Base-by-base conservation (phyloP, 30 jellyfish, hydroid and myxozoan genomes). In the Hydractinia echinata region DNA sequence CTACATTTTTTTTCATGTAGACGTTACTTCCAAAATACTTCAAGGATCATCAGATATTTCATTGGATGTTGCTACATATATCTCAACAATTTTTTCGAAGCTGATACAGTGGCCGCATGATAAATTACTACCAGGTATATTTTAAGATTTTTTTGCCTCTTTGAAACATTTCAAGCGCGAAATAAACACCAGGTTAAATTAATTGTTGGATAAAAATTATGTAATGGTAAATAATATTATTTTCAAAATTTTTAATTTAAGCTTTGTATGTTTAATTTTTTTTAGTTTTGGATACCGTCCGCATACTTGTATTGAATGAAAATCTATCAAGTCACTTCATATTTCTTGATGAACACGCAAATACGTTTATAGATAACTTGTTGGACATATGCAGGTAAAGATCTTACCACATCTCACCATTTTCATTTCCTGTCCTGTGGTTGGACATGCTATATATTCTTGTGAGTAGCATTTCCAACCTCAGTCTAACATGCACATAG, bases 31-130 rank as follows among this genome's bases (percentile, higher is more conserved):
- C 5, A 54, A 77, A 11, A 20, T 77, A 11, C 53, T 77, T 79
- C 55, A 77, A 18, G 79, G 80, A 6, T 11, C 14, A 44, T 53
- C 44, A 11, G 58, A 39, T 3, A 44, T 77, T 15, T 6, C 8
- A 51, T 84, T 60, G 39, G 73, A 76, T 4, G 54, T 44, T 9
- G 55, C 52, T 52, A 83, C 54, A 3, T 19, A 10, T 6, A 21
- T 84, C 16, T 53, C 55, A 5, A 50, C 60, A 44, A 60, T 79
- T 5, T 48, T 89, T 52, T 83, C 79, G 52, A 89, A 81, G 66
- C 61, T 89, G 30, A 51, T 78, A 20, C 66, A 51, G 44, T 89
- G 97, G 97, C 97, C 97, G 5, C 81, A 49, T 4, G 92, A 89
- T 11, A 51, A 54, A 6, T 76, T 84, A 4, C 68, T 89, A 11